Percentiles rank a stretch among this genome's conserved stretches.
phyloP scores from a whole-genome alignment of 2,888 invertebrate species.

The Phasia obesa region DNA sequence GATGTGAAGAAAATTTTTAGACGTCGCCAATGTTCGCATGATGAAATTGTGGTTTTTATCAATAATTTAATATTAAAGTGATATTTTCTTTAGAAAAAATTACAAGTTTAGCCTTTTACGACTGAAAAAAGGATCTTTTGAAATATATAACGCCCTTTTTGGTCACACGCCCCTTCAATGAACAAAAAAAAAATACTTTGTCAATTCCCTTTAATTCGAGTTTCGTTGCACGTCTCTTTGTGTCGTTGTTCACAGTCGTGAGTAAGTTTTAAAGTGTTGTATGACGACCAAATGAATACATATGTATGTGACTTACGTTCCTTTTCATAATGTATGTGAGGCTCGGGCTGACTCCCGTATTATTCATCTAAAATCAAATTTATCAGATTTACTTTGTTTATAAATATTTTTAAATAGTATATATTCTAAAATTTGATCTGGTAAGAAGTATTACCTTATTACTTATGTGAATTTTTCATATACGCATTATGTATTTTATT shows the following conservation, averaged over 20 bases:
- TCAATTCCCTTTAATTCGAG: slow-evolving; percentile 65
- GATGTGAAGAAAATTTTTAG: slow-evolving; percentile 64
- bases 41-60: slow-evolving; percentile 58
- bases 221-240: slow-evolving; percentile 69
- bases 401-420: slow-evolving; percentile 14
- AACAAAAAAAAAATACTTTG: slow-evolving; percentile 51
- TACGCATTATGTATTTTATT: no score
- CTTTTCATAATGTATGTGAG: slow-evolving; percentile 37
- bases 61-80: slow-evolving; percentile 32
- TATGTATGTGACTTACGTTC: slow-evolving; percentile 53
- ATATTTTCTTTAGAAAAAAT: slow-evolving; percentile 15
- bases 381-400: slow-evolving; percentile 17
- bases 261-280: slow-evolving; percentile 61
- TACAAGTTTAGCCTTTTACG: slow-evolving; percentile 14
- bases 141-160: slow-evolving; percentile 68
- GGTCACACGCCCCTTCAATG: slow-evolving; percentile 68
- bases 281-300: slow-evolving; percentile 59
- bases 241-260: slow-evolving; percentile 66
- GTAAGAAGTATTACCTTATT: neutral
- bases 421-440: neutral
- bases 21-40: slow-evolving; percentile 62
- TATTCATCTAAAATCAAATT: slow-evolving; percentile 56
- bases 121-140: neutral
- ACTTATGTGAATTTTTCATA: neutral
- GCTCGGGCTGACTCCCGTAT: slow-evolving; percentile 44